These are phyloP conservation scores for Dolichopus griseipennis DNA, from an alignment of 2,888 invertebrate species.

Conservation along the genomic window DNA sequence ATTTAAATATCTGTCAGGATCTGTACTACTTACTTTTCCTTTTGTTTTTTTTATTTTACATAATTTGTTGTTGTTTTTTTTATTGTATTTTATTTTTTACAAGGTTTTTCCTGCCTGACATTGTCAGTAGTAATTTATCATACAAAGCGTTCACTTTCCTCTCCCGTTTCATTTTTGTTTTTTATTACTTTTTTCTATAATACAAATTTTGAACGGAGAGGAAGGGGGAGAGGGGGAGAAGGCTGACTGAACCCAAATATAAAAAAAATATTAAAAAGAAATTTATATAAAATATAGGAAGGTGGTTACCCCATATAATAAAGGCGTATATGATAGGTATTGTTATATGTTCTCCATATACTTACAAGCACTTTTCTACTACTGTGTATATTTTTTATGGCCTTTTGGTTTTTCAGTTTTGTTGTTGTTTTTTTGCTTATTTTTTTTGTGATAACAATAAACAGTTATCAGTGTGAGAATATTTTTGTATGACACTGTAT, in stretches of 20 bases:
- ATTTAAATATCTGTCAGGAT: too few species aligned
- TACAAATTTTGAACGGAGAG: neutral
- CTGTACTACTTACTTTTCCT: neutral
- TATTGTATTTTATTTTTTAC: constrained; percentile 1
- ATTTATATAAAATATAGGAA: neutral
- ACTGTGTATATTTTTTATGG: too few species aligned
- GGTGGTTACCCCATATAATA: too few species aligned
- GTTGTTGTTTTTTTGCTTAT: too few species aligned
- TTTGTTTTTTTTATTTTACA: neutral
- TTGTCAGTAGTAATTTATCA: neutral
- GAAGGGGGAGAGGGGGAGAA: neutral
- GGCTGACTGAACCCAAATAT: neutral
- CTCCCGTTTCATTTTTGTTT: neutral
- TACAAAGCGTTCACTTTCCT: neutral
- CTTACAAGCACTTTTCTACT: too few species aligned
- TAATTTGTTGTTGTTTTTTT: neutral
- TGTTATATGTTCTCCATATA: too few species aligned
- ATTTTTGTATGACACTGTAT: too few species aligned
- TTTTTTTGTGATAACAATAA: too few species aligned
- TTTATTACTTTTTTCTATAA: neutral
- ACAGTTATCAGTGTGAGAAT: too few species aligned
- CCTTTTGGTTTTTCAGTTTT: too few species aligned
- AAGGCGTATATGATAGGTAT: too few species aligned
- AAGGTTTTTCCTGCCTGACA: constrained; percentile 2
- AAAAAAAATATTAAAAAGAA: neutral